Percentiles rank a stretch among this genome's conserved stretches.
Conservation (phyloP, 1,140 invertebrate genomes). For the Bombus haemorrhoidalis region DNA sequence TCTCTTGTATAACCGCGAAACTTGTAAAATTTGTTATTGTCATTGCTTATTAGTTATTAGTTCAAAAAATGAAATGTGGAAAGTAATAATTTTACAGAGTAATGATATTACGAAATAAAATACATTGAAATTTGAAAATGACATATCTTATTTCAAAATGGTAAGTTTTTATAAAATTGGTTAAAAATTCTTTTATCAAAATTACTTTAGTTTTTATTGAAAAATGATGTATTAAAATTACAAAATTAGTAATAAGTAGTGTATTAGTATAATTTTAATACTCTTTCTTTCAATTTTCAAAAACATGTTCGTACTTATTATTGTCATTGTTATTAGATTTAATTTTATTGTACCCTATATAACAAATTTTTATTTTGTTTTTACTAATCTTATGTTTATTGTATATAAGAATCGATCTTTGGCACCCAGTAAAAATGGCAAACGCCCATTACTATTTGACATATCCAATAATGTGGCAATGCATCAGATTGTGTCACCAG, state of each 20-base stretch:
- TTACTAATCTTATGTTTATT: constrained; percentile 19
- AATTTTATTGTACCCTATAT: background rate
- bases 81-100: background rate
- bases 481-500: background rate
- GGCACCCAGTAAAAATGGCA: constrained; percentile 84
- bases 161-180: constrained; percentile 16
- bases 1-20: constrained; percentile 24
- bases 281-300: background rate
- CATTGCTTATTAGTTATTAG: background rate
- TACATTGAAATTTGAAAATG: background rate
- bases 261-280: background rate
- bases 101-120: constrained; percentile 7
- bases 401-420: constrained; percentile 80
- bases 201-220: background rate
- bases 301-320: background rate
- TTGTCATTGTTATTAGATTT: background rate
- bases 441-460: constrained; percentile 77
- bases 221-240: background rate
- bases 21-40: constrained; percentile 14
- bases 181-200: background rate
- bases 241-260: background rate
- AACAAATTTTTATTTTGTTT: constrained; percentile 13
- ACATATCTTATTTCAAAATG: constrained; percentile 14
- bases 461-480: constrained; percentile 65
- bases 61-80: background rate